Evolutionary conservation across 1,140 invertebrate genomes (phyloP), one percentile per base, ranked within the genome.

Genomic region (Tetragonula clypearis): DNA sequence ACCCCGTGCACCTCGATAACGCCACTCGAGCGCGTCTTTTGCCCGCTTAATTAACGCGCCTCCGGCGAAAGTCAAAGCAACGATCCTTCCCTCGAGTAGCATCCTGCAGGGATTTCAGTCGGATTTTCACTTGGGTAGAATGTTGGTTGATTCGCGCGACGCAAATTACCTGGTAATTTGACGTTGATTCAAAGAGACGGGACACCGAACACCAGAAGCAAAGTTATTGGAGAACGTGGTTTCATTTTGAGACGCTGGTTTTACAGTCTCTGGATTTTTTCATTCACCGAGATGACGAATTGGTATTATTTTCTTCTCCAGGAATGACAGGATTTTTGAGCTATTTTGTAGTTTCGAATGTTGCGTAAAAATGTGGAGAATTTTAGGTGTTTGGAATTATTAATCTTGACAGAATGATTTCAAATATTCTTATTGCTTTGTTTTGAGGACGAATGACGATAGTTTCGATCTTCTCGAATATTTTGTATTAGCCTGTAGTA

Each of bases 11-110:
- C 23, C 35, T 21, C 65, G 79, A 81, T 81, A 56, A 35, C 55
- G 66, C 53, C 6, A 58, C 78, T 71, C 23, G 53, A 80, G 66
- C 30, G 53, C 30, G 49, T 55, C 65, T 26, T 79, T 79, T 35
- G 26, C 53, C 53, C 53, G 78, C 30, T 80, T 80, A 80, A 80
- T 80, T 80, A 80, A 11, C 62, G 21, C 35, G 74, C 30, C 30
- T 15, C 12, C 9, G 49, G 53, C 65, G 66, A 56, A 41, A 79
- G 35, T 71, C 77, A 55, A 74, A 66, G 26, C n/a, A 21, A 11
- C 71, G 71, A 15, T 6, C 35, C 35, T 69, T 69, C 19, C 23
- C 41, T 49, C 26, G 14, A 14, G 21, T 71, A 23, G 23, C 23
- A 53, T 19, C n/a, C 71, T 26, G 21, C 0, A 3, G 8, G 49